Evolutionary conservation across 2,888 invertebrate genomes (phyloP), one percentile per base, ranked within the genome.

Genomic region (Saturnia pavonia): DNA sequence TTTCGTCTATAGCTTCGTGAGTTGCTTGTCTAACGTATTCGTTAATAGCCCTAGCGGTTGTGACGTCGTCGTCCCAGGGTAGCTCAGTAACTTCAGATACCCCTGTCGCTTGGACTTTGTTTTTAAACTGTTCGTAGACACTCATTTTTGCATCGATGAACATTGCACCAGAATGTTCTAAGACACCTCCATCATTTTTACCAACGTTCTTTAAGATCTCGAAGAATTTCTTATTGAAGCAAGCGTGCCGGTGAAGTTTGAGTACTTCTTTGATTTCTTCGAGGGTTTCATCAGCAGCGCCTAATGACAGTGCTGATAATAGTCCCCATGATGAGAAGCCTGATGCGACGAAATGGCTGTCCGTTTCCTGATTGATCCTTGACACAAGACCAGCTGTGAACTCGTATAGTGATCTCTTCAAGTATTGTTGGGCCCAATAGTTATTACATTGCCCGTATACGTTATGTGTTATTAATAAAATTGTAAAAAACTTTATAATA

Each of bases 261-360:
- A 91, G 78, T 0, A 89, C 87, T 14, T 76, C 69, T 16, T 78
- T 76, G 27, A 93, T 78, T 77, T 93, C 90, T 0, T 75, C 57
- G 0, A 88, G 72, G 0, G 92, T 90, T 0, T 77, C 75, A 0
- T 83, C 88, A 0, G 80, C 74, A 0, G 93, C 91, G 0, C 91
- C 92, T 1, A 89, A 78, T 0, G 91, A 88, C 0, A 88, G 72
- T 0, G 85, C 78, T 0, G 92, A 78, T 1, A 94, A 75, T 7
- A 94, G 75, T 0, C 86, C 82, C 93, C 93, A 92, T 27, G 88
- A 82, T 0, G 92, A 92, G 0, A 92, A 74, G 0, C 90, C 85
- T 0, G 92, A 91, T 0, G 86, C 75, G 0, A 91, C 80, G 75
- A 92, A 93, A 69, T 93, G 93, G 34, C 87, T 85, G 0, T 92